Conservation (phyloP, 2,113 vertebrate genomes). For the Hystrix cristata region DNA sequence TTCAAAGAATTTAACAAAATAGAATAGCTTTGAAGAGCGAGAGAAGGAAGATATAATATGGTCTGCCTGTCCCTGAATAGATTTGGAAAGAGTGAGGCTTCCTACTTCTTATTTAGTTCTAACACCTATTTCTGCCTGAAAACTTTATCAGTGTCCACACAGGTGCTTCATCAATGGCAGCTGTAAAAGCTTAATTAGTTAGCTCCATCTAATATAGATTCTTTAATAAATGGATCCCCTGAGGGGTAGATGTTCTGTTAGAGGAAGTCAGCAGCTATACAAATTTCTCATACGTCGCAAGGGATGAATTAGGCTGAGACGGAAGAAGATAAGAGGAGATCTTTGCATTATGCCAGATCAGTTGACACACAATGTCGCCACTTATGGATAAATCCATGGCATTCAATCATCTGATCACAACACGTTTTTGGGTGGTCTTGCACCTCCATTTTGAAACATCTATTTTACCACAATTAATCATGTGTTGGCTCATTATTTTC, state of each 20-base stretch:
- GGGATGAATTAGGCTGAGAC: accelerated
- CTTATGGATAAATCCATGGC: background rate
- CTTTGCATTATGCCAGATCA: accelerated
- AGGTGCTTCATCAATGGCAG: conserved; percentile 5
- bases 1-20: no score
- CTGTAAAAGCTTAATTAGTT: background rate
- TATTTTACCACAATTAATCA: no score
- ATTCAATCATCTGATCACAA: background rate
- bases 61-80: no score
- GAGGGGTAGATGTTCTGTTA: background rate
- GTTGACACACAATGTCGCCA: background rate
- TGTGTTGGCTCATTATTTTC: accelerated
- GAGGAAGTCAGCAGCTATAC: no score
- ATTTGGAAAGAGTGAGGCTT: background rate
- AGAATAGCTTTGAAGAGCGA: no score
- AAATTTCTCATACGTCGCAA: accelerated
- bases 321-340: accelerated
- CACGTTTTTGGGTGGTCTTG: no score
- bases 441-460: no score
- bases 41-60: no score
- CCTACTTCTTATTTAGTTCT: background rate
- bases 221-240: background rate
- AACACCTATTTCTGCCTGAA: background rate
- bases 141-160: background rate
- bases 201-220: background rate